Evolutionary conservation across 2,888 invertebrate genomes (phyloP), one percentile per base, ranked within the genome.

Genomic region (Epinotia demarniana): DNA sequence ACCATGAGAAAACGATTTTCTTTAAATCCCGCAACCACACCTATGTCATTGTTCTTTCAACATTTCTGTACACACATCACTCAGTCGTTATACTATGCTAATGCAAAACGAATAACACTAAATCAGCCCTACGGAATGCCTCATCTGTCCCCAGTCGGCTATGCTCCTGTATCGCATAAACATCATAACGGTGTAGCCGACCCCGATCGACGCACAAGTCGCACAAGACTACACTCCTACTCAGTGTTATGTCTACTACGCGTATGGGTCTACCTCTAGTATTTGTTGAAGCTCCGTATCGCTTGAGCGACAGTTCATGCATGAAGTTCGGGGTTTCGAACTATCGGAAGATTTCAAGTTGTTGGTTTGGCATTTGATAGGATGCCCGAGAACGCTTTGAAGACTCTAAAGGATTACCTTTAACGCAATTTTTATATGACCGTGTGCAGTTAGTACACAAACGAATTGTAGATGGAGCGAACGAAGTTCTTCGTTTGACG

Each of bases 131-230:
- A 18, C 8, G n/a, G 3, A 60, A 57, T 70, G 55, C 60, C 53
- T 70, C 55, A 55, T 71, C 75, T 75, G 71, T 71, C 18, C 64
- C 27, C 23, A 60, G 33, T 53, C 12, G 49, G n/a, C 70, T 71
- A 66, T 60, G 71, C 49, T 67, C 64, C 82, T 82, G 81, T 80
- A 79, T 78, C 78, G 78, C 78, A 81, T 82, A 82, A 84, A 84
- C 81, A 79, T 85, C 81, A 84, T 89, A 90, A 89, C 89, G 87
- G 88, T 84, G 82, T 81, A 78, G 75, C 73, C 83, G 87, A 85
- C 86, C 88, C 83, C 84, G 83, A 85, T 85, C 77, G 53, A 53
- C 53, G 78, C 80, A 82, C 80, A 83, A 53, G 53, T 53, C 81
- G 77, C 79, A 83, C 77, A 78, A 77, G 75, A 77, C 79, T 80